Evolutionary conservation across 2,797 vertebrate species (phyloP), one percentile per base, ranked within the genome.

Genomic region (Valencia hispanica): DNA sequence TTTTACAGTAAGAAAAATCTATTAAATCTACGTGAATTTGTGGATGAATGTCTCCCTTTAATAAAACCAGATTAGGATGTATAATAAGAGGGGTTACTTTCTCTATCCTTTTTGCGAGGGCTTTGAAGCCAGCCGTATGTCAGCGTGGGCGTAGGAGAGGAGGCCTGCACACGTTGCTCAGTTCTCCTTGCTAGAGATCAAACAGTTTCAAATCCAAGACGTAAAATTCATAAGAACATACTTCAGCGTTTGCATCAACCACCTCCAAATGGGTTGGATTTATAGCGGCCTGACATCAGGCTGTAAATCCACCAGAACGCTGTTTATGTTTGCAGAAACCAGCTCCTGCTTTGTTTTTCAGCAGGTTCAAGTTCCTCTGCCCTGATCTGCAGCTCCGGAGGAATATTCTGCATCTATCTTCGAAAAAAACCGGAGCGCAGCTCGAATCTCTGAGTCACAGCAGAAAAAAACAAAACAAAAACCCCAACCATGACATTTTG

Each of bases 401-500:
- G 59, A 22, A 65, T 47, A 78, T 30, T n/a, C 34, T 18, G n/a
- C 61, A 82, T 81, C 74, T 73, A 68, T 70, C 32, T n/a, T 32
- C 48, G 53, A 79, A 79, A 2, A 25, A n/a, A n/a, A n/a, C n/a
- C 53, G 45, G 75, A 48, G 74, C 53, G 78, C 5, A 11, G 34
- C 55, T 85, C 72, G 69, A 70, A 75, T 55, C 75, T 50, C 51
- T 91, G 82, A 86, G 80, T 89, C 83, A 83, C 45, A 70, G 43
- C 11, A 79, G 43, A 0, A 12, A 34, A 87, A 75, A n/a, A n/a
- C n/a, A n/a, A n/a, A n/a, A n/a, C n/a, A n/a, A n/a, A n/a, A n/a
- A n/a, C n/a, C n/a, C 72, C 83, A 77, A 69, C 70, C 71, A 51
- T 63, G 86, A 91, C 88, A 77, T 81, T 80, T 78, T 84, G 83